Evolutionary conservation across 2,113 vertebrate genomes (phyloP).

Genomic region (Cyrtonyx montezumae): DNA sequence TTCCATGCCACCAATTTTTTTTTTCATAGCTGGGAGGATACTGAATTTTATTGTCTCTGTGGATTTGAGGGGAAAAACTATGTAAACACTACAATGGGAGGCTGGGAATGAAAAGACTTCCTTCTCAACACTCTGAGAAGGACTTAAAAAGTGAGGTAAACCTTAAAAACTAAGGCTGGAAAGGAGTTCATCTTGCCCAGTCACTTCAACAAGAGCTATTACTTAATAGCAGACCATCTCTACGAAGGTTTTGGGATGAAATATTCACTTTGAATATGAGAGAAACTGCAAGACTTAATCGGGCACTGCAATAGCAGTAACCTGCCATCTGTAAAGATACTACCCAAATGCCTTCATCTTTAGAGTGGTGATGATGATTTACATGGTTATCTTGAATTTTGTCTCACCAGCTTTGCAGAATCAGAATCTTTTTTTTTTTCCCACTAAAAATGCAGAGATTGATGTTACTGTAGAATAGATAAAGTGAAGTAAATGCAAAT

Average conservation of each 20-base stretch:
- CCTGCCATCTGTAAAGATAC: not conserved
- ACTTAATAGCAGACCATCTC: not conserved
- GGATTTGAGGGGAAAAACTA: not conserved
- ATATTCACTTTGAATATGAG: not conserved
- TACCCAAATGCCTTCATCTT: not conserved
- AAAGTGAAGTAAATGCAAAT: not conserved
- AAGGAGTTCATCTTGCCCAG: not conserved
- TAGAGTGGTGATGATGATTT: not conserved
- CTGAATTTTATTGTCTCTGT: not conserved
- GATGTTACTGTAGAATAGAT: not conserved
- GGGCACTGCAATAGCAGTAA: not conserved
- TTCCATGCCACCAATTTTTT: not conserved
- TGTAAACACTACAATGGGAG: not conserved
- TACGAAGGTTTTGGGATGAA: not conserved
- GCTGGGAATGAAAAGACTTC: not conserved
- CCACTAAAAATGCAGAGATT: not conserved
- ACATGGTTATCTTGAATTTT: not conserved
- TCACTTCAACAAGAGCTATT: fast-evolving
- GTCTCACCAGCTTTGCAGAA: not conserved
- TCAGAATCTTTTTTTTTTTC: not conserved
- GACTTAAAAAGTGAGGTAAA: not conserved
- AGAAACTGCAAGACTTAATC: not conserved
- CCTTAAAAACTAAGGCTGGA: not conserved
- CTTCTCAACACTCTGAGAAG: not conserved
- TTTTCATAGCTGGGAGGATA: not conserved